phyloP scores from a whole-genome alignment of 2,888 invertebrate species.

The Archips crataeganus region DNA sequence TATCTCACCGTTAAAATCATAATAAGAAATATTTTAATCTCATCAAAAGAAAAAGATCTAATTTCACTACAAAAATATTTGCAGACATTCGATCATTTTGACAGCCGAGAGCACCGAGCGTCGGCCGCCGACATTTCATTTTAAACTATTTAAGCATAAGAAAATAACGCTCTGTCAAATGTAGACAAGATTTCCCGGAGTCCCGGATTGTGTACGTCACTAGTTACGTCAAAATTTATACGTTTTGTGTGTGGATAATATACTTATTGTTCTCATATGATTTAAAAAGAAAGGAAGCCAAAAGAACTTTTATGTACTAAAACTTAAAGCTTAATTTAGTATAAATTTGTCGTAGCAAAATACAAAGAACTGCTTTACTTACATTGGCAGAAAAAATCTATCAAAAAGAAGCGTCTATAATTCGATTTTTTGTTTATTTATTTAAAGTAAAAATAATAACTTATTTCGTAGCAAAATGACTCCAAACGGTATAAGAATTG shows the following conservation, averaged over 20 bases:
- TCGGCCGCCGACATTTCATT: not conserved
- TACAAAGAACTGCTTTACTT: not conserved
- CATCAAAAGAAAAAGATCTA: not conserved
- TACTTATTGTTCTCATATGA: not conserved
- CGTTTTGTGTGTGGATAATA: not conserved
- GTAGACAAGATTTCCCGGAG: not conserved
- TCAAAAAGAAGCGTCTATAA: constrained; percentile 14
- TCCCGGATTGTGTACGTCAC: constrained; percentile 14
- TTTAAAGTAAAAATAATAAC: not conserved
- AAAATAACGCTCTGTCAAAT: not conserved
- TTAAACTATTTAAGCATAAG: constrained; percentile 2
- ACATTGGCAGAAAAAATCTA: too few species aligned
- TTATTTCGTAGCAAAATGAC: not conserved
- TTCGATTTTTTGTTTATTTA: constrained; percentile 38
- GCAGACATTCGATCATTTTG: constrained; percentile 3
- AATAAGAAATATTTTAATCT: not conserved
- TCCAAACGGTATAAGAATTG: not conserved
- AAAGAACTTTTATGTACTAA: accelerated
- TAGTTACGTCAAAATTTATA: constrained; percentile 17
- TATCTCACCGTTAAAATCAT: not conserved
- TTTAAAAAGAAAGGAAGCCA: not conserved
- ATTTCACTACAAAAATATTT: not conserved
- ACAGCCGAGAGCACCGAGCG: not conserved
- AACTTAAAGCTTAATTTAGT: not conserved
- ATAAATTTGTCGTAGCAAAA: not conserved